These are phyloP conservation scores for Martes martes DNA, from an alignment of 2,113 vertebrate genomes.

Conservation along the genomic window DNA sequence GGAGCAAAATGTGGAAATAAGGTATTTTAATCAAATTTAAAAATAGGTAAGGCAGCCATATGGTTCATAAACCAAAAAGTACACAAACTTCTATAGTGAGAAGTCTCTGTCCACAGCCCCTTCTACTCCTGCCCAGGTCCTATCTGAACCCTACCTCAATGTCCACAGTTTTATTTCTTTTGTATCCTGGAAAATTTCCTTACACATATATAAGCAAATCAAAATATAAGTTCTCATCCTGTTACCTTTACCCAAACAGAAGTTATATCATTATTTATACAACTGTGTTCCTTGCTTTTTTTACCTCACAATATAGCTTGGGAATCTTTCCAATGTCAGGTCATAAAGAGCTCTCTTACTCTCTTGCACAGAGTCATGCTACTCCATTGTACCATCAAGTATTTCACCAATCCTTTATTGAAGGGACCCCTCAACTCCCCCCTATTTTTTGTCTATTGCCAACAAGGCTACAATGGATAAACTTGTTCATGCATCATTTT, in stretches of 20 bases:
- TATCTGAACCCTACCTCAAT: background rate
- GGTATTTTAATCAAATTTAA: background rate
- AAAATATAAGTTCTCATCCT: background rate
- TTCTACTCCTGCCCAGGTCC: background rate
- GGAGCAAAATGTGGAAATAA: background rate
- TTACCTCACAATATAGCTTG: background rate
- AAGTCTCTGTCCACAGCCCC: accelerated
- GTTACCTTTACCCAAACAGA: background rate
- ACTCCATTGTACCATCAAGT: background rate
- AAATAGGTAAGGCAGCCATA: background rate
- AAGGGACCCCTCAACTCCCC: background rate
- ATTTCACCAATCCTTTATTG: background rate
- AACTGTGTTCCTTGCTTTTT: background rate
- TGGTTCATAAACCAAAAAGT: background rate
- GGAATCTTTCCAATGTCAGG: background rate
- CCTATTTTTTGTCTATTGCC: background rate
- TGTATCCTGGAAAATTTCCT: background rate
- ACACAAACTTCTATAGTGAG: background rate
- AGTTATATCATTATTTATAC: background rate
- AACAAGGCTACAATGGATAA: background rate
- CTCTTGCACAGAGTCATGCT: background rate
- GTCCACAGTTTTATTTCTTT: background rate
- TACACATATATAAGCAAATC: background rate
- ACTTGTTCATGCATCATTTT: background rate
- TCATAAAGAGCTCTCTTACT: background rate